Evolutionary conservation across 2,797 vertebrate species (phyloP).

Genomic region (Falco concolor): DNA sequence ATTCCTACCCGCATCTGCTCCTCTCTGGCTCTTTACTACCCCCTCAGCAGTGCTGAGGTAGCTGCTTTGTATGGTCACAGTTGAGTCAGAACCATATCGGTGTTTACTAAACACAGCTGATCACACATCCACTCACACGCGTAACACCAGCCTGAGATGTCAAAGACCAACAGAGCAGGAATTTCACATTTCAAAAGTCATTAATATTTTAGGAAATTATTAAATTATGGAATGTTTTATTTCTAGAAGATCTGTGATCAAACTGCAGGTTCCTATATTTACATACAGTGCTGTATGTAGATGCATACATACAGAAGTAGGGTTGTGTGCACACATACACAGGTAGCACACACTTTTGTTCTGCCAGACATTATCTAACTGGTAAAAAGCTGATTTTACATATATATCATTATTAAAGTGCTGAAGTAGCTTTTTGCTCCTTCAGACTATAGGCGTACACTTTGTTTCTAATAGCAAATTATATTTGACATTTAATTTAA

Average conservation of each 20-base stretch:
- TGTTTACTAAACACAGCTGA: no score
- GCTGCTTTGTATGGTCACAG: not conserved
- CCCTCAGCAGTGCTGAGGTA: not conserved
- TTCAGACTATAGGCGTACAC: slow-evolving; percentile 16
- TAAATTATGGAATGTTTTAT: slow-evolving; percentile 10
- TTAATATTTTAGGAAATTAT: not conserved
- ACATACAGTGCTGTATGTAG: not conserved
- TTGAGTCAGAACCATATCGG: not conserved
- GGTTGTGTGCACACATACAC: not conserved
- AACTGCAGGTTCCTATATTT: not conserved
- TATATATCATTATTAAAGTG: slow-evolving; percentile 12
- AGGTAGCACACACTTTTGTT: not conserved
- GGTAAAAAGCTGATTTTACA: slow-evolving; percentile 25
- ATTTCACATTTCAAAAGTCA: not conserved
- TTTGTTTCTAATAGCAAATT: slow-evolving; percentile 66
- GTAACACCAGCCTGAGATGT: not conserved
- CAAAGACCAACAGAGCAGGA: not conserved
- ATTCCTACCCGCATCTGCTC: not conserved
- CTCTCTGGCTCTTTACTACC: no score
- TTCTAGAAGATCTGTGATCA: slow-evolving; percentile 7
- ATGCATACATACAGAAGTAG: not conserved
- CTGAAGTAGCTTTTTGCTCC: slow-evolving; percentile 18
- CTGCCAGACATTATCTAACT: slow-evolving; percentile 27
- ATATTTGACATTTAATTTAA: slow-evolving; percentile 74
- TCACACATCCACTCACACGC: not conserved